Base-by-base conservation (phyloP, 2,113 vertebrate genomes). In the Acrocephalus kingi region DNA sequence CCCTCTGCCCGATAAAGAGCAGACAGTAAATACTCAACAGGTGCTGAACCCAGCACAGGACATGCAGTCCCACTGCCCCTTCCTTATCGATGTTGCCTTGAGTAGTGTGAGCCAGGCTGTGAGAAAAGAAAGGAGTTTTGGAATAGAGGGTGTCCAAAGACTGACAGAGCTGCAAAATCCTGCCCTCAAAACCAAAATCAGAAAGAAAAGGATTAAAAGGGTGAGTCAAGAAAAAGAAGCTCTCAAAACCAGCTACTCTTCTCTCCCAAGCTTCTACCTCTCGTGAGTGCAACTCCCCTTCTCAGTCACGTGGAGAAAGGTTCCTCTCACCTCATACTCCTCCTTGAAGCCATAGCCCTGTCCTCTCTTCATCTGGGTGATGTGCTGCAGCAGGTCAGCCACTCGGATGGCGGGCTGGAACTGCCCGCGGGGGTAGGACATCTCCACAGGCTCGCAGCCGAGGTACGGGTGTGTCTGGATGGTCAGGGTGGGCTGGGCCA, bases 291-390 rank as follows among this genome's bases (percentile, higher is more conserved):
- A 61, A 45, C 64, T 23, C 25, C 51, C 66, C 69, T 21, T 12
- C 41, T 80, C n/a, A 20, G 45, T 11, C 16, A 15, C 0, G 1
- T 4, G 17, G 72, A 59, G 6, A 2, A 77, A 84, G 21, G 55
- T 4, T 94, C 49, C 73, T 96, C 97, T 97, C 91, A 99, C 99
- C 99, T 99, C 99, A 7, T 99, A 99, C 72, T 99, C 99, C 93
- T 99, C 99, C 97, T 99, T 99, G 97, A 99, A 99, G 9, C 99
- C 99, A 2, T 99, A 99, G 80, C 99, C 99, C 96, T 99, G 99
- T 55, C 99, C 99, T 95, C 99, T 98, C 93, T 99, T 99, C 99
- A 99, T 99, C 98, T 99, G 99, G 30, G 99, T 99, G 98, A 99
- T 99, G 98, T 99, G 99, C 84, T 99, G 99, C n/a, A 99, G 98